Percentiles rank a stretch among this genome's conserved stretches.
phyloP scores from a whole-genome alignment of 1,140 invertebrate genomes.

The Agrypnia vestita region DNA sequence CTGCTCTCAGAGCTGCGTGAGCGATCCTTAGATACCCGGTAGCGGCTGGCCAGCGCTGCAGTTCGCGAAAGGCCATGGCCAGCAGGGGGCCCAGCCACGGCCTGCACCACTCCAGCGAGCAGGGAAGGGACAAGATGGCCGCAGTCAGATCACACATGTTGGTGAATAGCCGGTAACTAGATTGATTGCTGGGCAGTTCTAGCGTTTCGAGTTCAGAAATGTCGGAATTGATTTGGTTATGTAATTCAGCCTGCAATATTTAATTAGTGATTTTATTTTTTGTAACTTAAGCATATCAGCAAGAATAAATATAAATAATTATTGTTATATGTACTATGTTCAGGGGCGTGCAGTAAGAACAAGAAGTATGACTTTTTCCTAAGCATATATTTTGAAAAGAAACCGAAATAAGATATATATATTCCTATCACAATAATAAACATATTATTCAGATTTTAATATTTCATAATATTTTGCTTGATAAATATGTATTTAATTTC shows the following conservation, averaged over 20 bases:
- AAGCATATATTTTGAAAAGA: no score
- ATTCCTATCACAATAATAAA: no score
- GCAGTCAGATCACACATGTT: constrained; percentile 53
- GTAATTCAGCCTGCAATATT: not conserved
- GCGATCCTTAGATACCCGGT: constrained; percentile 50
- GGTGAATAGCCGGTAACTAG: constrained; percentile 50
- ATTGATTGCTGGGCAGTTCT: constrained; percentile 24
- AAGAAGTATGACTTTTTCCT: no score
- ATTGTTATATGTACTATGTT: no score
- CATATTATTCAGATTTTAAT: no score
- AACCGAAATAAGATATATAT: no score
- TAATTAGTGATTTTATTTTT: not conserved
- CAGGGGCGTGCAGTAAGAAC: no score
- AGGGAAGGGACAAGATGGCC: constrained; percentile 26
- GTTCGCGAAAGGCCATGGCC: not conserved
- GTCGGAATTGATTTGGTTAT: not conserved
- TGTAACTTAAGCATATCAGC: not conserved
- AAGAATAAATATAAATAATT: no score
- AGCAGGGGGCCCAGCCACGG: not conserved
- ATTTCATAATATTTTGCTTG: no score
- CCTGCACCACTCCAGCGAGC: not conserved
- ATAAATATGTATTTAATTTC: no score
- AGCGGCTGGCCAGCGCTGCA: not conserved
- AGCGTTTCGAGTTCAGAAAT: constrained; percentile 13
- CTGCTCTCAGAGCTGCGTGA: constrained; percentile 33